A percentile compares a stretch with the other conserved stretches of the same genome.
Evolutionary conservation across 2,113 vertebrate genomes (phyloP).

Genomic region (Rhinolophus ferrumequinum): DNA sequence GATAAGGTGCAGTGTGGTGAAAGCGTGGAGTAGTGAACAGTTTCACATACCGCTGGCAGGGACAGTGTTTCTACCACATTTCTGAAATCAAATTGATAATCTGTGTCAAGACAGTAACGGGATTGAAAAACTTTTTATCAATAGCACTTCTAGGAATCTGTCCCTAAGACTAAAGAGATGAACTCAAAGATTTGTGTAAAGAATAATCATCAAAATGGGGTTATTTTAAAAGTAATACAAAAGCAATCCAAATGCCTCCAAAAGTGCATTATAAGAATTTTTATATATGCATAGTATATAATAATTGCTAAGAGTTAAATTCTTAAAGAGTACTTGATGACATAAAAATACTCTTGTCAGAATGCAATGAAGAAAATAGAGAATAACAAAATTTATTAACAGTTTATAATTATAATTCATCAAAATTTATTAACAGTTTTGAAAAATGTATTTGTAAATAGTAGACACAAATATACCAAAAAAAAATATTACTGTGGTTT

Average conservation of each 20-base stretch:
- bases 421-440: not conserved
- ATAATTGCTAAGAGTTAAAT: not conserved
- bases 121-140: not conserved
- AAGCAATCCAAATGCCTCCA: not conserved
- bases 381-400: not conserved
- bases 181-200: not conserved
- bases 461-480: not conserved
- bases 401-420: not conserved
- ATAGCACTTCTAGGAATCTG: not conserved
- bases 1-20: not conserved
- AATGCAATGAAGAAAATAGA: constrained; percentile 9
- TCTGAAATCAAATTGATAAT: not conserved
- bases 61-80: not conserved
- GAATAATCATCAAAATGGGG: not conserved
- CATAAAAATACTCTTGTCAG: not conserved
- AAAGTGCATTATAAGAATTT: not conserved
- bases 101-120: not conserved
- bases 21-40: not conserved
- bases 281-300: not conserved
- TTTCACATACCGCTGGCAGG: not conserved
- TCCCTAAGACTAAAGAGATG: not conserved
- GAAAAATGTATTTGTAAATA: not conserved
- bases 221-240: constrained; percentile 26
- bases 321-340: not conserved
- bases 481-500: not conserved